Evolutionary conservation across 2,797 vertebrate species (phyloP).

Genomic region (Dermochelys coriacea): DNA sequence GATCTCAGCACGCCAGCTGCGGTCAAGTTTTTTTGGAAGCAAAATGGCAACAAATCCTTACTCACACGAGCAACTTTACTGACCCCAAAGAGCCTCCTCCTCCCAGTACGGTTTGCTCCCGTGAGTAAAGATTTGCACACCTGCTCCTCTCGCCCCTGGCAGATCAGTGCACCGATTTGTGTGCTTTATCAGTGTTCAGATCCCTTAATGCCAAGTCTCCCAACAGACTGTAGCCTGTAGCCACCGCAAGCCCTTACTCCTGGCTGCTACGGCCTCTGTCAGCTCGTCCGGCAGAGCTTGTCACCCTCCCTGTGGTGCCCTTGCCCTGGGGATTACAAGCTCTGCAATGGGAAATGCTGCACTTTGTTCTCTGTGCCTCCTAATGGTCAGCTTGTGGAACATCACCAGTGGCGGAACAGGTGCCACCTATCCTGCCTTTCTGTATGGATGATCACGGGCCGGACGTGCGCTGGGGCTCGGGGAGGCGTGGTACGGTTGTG

Average conservation of each 20-base stretch:
- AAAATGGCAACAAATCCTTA: not conserved
- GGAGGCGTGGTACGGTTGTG: not conserved
- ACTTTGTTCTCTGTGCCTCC: not conserved
- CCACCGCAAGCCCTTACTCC: no score
- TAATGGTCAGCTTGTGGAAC: not conserved
- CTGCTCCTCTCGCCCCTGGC: not conserved
- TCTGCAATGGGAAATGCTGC: accelerated
- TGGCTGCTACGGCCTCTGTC: no score
- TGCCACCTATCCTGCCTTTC: not conserved
- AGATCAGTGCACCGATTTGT: not conserved
- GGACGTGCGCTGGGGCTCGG: not conserved
- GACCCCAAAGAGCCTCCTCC: not conserved
- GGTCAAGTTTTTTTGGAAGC: not conserved
- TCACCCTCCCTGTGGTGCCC: not conserved
- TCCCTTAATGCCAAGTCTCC: not conserved
- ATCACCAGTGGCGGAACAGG: not conserved
- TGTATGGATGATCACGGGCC: not conserved
- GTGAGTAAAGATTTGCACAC: not conserved
- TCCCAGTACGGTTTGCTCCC: not conserved
- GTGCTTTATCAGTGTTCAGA: not conserved
- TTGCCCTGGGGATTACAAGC: not conserved
- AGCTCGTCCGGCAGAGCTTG: not conserved
- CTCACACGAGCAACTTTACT: not conserved
- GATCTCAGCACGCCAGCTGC: not conserved
- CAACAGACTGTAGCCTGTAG: no score